Conservation (phyloP, 2,888 invertebrate genomes). For the Anthrax anthrax region DNA sequence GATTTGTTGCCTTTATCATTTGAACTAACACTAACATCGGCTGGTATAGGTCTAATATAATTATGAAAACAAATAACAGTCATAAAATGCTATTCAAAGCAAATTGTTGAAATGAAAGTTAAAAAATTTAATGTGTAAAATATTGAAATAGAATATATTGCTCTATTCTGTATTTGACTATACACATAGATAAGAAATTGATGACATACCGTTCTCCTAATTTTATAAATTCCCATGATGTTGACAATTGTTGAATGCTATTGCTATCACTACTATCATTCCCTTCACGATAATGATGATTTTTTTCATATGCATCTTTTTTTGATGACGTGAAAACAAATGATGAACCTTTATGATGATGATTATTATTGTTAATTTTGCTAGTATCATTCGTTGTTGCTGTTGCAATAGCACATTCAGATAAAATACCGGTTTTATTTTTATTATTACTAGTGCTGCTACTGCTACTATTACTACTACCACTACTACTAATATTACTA, state of each 20-base stretch:
- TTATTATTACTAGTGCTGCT: not conserved
- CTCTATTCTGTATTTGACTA: too few species aligned
- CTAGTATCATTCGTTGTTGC: not conserved
- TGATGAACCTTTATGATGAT: conserved; percentile 1
- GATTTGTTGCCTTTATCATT: conserved; percentile 15
- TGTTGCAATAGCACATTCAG: not conserved
- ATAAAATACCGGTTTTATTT: not conserved
- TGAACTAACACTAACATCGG: conserved; percentile 1
- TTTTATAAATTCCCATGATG: conserved; percentile 8
- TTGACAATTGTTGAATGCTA: conserved; percentile 8
- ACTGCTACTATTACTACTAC: too few species aligned
- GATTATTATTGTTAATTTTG: not conserved
- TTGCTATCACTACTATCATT: not conserved
- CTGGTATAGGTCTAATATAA: conserved; percentile 4
- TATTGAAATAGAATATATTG: too few species aligned
- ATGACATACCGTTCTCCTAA: conserved; percentile 4
- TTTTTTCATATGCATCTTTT: not conserved
- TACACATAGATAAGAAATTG: too few species aligned
- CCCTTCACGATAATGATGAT: not conserved
- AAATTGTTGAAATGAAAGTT: too few species aligned
- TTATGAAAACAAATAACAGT: not conserved
- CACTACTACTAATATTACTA: too few species aligned
- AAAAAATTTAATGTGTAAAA: too few species aligned
- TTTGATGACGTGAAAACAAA: not conserved
- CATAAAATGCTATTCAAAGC: too few species aligned